phyloP scores from a whole-genome alignment of 2,113 vertebrate species.

The Nibea albiflora region DNA sequence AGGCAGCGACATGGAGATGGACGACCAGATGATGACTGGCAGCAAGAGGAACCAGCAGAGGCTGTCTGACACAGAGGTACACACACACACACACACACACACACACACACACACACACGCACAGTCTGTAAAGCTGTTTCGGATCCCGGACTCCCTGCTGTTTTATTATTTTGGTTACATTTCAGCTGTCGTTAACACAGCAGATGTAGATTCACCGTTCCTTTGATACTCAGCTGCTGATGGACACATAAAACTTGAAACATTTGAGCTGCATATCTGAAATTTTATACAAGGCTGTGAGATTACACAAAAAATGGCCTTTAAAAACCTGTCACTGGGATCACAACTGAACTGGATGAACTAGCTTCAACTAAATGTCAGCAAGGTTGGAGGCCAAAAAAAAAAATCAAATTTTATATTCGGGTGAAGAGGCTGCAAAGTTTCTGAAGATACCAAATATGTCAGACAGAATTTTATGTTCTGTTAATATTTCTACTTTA shows the following conservation, averaged over 20 bases:
- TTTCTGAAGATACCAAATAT: not conserved
- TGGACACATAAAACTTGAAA: not conserved
- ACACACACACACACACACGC: slow-evolving; percentile 33
- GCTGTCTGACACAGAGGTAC: slow-evolving; percentile 97
- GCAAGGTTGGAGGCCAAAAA: no score
- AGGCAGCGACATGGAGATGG: slow-evolving; percentile 99
- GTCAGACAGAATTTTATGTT: not conserved
- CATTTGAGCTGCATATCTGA: not conserved
- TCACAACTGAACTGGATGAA: no score
- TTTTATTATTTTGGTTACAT: not conserved
- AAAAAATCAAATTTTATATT: no score
- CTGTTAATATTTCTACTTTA: no score
- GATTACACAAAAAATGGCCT: not conserved
- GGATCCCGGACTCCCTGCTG: not conserved
- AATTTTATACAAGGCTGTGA: not conserved
- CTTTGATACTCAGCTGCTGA: not conserved
- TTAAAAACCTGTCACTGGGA: no score
- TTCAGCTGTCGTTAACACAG: not conserved
- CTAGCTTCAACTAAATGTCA: no score
- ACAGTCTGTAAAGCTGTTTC: not conserved
- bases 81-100: slow-evolving; percentile 27
- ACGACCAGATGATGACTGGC: slow-evolving; percentile 94
- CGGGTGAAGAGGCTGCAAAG: not conserved
- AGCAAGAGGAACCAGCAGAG: slow-evolving; percentile 94
- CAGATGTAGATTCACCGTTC: not conserved